Conservation (phyloP, 2,888 invertebrate species). For the Heliconius aoede region DNA sequence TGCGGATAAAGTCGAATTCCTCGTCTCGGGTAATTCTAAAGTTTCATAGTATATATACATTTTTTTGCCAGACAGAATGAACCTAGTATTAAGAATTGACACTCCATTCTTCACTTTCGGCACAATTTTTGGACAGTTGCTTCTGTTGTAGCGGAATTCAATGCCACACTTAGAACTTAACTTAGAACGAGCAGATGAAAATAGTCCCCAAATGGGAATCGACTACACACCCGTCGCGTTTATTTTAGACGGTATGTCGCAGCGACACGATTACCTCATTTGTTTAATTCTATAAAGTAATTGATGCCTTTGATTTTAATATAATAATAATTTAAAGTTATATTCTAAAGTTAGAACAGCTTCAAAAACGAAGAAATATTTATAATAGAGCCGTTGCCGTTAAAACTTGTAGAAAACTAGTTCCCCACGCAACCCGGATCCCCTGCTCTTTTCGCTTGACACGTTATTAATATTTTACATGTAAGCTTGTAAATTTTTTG, state of each 20-base stretch:
- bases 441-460: constrained; percentile 30
- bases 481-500: neutral
- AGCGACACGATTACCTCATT: too few species aligned
- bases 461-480: neutral
- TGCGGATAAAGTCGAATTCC: constrained; percentile 65
- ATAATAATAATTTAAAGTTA: neutral
- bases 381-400: constrained; percentile 1
- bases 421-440: constrained; percentile 38
- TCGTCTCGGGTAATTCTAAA: constrained; percentile 51
- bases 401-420: constrained; percentile 45
- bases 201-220: too few species aligned
- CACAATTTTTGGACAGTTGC: too few species aligned
- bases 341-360: neutral
- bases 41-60: constrained; percentile 7
- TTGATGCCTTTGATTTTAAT: neutral
- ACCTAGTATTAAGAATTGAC: too few species aligned
- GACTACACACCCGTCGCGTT: too few species aligned
- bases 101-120: too few species aligned
- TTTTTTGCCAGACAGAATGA: too few species aligned
- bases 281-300: too few species aligned
- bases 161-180: too few species aligned
- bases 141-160: too few species aligned
- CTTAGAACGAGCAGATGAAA: too few species aligned
- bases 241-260: too few species aligned
- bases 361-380: neutral